Conservation (phyloP, 2,888 invertebrate species). For the Eilema caniola region DNA sequence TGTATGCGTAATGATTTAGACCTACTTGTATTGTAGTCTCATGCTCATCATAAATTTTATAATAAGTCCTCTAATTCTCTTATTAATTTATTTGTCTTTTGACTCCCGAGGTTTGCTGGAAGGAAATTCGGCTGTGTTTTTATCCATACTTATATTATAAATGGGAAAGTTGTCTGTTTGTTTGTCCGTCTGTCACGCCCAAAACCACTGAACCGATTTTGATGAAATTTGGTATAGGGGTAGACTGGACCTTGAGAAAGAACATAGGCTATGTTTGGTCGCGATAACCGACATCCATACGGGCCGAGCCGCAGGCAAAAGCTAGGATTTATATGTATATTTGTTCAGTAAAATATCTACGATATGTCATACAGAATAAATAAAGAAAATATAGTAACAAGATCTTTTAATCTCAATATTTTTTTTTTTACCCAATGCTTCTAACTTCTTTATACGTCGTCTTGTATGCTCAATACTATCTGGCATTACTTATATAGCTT, state of each 20-base stretch:
- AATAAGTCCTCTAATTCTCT: neutral
- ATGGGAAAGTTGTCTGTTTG: too few relatives aligned
- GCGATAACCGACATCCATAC: too few relatives aligned
- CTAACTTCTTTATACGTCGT: neutral
- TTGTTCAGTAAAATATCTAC: neutral
- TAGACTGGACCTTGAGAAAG: too few relatives aligned
- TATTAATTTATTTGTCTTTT: neutral
- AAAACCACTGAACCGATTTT: too few relatives aligned
- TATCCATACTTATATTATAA: too few relatives aligned
- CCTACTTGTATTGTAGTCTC: too few relatives aligned
- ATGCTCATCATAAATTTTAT: neutral
- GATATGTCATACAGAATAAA: neutral
- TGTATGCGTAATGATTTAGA: neutral
- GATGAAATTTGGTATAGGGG: too few relatives aligned
- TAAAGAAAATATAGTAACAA: neutral
- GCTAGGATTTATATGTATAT: too few relatives aligned
- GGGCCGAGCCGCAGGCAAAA: too few relatives aligned
- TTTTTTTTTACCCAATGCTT: neutral
- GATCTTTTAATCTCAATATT: neutral
- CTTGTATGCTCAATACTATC: neutral
- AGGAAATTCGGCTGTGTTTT: neutral
- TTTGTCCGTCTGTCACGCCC: too few relatives aligned
- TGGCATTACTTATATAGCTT: neutral
- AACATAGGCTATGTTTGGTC: too few relatives aligned
- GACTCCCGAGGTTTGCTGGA: neutral